phyloP scores from a whole-genome alignment of 2,797 vertebrate genomes.

The Neoniphon sammara region DNA sequence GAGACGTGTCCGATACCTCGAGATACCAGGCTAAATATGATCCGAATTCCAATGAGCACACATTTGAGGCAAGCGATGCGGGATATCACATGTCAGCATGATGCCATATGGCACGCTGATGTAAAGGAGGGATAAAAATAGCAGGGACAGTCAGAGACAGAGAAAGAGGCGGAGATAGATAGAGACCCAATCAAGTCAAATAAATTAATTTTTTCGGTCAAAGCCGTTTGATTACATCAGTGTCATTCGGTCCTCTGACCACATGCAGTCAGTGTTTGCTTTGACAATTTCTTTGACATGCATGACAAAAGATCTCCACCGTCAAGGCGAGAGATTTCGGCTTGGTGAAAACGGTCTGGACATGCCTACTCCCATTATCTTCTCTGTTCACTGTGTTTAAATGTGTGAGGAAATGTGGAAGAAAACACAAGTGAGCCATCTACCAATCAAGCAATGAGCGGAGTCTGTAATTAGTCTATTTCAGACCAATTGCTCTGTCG shows the following conservation, averaged over 20 bases:
- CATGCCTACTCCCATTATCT: neutral
- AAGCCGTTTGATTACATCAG: conserved; percentile 37
- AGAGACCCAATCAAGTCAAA: neutral
- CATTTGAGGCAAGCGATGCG: conserved; percentile 83
- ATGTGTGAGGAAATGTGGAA: neutral
- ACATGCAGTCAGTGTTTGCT: conserved; percentile 7
- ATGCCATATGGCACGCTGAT: conserved; percentile 25
- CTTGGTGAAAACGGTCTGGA: conserved; percentile 1
- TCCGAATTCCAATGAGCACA: conserved; percentile 77
- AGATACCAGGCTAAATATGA: conserved; percentile 83
- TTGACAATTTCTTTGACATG: conserved; percentile 4
- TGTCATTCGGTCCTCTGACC: conserved; percentile 20
- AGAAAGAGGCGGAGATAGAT: neutral
- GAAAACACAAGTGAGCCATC: conserved; percentile 7
- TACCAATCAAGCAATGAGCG: conserved; percentile 1
- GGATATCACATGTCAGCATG: conserved; percentile 33
- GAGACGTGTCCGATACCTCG: conserved; percentile 80
- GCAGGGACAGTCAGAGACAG: conserved; percentile 10
- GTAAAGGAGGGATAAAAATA: conserved; percentile 33
- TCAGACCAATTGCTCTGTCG: neutral
- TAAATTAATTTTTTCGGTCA: neutral
- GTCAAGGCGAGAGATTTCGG: neutral
- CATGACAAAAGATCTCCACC: conserved; percentile 7
- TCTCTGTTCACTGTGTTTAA: conserved; percentile 9
- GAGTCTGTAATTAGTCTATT: neutral